A percentile compares a stretch with the other conserved stretches of the same genome.
These are phyloP conservation scores for Xenopus petersii DNA, from an alignment of 2,797 vertebrate species.

Conservation along the genomic window DNA sequence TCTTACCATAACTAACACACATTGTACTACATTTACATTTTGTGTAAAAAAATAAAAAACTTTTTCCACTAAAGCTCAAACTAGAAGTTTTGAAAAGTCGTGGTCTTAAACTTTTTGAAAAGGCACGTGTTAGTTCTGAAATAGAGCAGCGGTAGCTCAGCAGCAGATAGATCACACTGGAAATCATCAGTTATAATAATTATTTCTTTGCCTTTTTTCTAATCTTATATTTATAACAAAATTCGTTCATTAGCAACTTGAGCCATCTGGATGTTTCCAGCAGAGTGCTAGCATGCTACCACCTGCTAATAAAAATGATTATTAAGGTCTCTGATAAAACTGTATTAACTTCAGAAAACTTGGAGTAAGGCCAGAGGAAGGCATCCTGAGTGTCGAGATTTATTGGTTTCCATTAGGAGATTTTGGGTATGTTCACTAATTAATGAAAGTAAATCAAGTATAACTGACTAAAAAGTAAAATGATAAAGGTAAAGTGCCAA, in stretches of 20 bases:
- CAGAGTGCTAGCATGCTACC: slow-evolving; percentile 1
- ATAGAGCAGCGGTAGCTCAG: neutral
- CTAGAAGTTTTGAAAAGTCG: too few species aligned
- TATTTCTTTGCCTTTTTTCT: slow-evolving; percentile 1
- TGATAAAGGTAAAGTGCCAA: too few species aligned
- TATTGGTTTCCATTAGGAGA: neutral
- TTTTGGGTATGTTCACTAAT: too few species aligned
- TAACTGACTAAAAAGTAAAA: too few species aligned
- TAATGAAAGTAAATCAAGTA: too few species aligned
- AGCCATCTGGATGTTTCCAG: slow-evolving; percentile 24
- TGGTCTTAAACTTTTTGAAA: too few species aligned
- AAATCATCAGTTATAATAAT: slow-evolving; percentile 8
- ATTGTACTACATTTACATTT: too few species aligned
- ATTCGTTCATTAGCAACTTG: slow-evolving; percentile 15
- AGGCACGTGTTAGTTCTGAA: too few species aligned
- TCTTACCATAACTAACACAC: too few species aligned
- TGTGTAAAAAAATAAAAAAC: too few species aligned
- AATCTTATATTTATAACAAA: slow-evolving; percentile 4
- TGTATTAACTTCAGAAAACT: slow-evolving; percentile 5
- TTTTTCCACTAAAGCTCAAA: too few species aligned
- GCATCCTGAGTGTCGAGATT: neutral
- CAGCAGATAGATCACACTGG: neutral
- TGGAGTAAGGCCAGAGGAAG: slow-evolving; percentile 5
- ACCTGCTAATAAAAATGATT: slow-evolving; percentile 27
- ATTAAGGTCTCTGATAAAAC: slow-evolving; percentile 18